phyloP scores from a whole-genome alignment of 1,140 invertebrate species.

The Cataglyphis hispanica region DNA sequence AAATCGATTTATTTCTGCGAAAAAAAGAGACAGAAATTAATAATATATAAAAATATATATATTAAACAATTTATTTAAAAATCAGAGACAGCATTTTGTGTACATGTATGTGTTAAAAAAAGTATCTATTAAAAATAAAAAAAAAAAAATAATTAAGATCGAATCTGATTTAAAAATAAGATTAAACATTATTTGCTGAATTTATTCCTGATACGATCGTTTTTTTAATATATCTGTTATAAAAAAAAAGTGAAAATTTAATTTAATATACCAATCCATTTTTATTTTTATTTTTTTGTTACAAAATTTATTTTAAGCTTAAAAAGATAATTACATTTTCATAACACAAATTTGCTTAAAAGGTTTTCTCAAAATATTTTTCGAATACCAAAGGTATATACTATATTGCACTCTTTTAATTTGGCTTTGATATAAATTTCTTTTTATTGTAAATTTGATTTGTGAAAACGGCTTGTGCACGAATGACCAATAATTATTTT shows the following conservation, averaged over 20 bases:
- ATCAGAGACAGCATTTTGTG: background rate
- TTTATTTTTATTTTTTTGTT: background rate
- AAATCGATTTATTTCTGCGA: background rate
- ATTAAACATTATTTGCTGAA: too few species aligned
- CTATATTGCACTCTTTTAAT: background rate
- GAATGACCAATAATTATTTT: slow-evolving; percentile 11
- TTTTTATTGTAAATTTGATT: background rate
- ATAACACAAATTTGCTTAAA: background rate
- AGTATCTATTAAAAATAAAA: background rate
- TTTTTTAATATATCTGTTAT: background rate
- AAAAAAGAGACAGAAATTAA: background rate
- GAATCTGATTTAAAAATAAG: background rate
- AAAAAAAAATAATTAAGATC: too few species aligned
- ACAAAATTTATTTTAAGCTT: slow-evolving; percentile 17
- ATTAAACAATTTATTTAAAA: background rate
- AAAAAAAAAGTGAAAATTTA: background rate
- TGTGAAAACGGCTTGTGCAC: background rate
- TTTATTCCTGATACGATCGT: background rate
- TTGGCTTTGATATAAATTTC: background rate
- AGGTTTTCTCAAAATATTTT: background rate
- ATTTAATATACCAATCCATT: background rate
- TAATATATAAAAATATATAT: background rate
- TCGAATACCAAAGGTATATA: background rate
- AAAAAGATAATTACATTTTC: background rate
- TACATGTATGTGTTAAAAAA: background rate